These are phyloP conservation scores for Scomber colias DNA, from an alignment of 2,113 vertebrate genomes.

Conservation along the genomic window DNA sequence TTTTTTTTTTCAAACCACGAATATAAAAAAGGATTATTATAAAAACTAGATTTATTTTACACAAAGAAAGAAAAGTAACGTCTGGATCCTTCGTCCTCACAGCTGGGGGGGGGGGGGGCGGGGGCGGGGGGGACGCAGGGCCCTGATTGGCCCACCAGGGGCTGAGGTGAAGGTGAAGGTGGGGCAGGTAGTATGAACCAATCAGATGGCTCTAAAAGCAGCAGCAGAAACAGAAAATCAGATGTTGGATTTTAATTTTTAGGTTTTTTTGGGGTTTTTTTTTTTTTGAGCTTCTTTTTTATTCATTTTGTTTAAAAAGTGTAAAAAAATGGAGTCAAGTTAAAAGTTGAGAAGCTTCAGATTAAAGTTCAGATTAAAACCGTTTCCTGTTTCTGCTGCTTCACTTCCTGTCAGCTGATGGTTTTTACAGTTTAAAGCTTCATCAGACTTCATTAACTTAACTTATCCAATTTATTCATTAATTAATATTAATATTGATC, in stretches of 20 bases:
- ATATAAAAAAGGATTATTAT: constrained; percentile 98
- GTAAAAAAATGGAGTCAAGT: constrained; percentile 19
- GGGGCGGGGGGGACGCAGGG: background rate
- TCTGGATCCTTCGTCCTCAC: constrained; percentile 71
- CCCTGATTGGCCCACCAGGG: constrained; percentile 57
- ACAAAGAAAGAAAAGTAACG: constrained; percentile 81
- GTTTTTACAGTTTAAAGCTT: too few species aligned
- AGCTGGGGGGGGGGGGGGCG: too few species aligned
- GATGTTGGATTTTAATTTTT: constrained; percentile 32
- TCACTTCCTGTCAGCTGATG: too few species aligned
- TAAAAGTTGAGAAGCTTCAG: constrained; percentile 34
- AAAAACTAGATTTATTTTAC: constrained; percentile 98
- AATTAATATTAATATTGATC: too few species aligned
- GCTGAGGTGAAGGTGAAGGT: constrained; percentile 77
- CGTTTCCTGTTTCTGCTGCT: too few species aligned
- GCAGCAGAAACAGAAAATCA: constrained; percentile 76
- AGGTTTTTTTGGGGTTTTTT: background rate
- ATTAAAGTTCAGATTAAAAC: background rate
- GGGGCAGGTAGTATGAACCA: constrained; percentile 55
- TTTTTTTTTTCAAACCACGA: constrained; percentile 66
- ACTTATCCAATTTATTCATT: too few species aligned
- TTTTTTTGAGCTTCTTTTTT: background rate
- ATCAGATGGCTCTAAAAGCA: constrained; percentile 85
- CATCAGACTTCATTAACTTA: too few species aligned
- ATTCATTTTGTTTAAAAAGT: background rate